Base-by-base conservation (phyloP, 2,797 vertebrate species). In the Cephalopachus bancanus region DNA sequence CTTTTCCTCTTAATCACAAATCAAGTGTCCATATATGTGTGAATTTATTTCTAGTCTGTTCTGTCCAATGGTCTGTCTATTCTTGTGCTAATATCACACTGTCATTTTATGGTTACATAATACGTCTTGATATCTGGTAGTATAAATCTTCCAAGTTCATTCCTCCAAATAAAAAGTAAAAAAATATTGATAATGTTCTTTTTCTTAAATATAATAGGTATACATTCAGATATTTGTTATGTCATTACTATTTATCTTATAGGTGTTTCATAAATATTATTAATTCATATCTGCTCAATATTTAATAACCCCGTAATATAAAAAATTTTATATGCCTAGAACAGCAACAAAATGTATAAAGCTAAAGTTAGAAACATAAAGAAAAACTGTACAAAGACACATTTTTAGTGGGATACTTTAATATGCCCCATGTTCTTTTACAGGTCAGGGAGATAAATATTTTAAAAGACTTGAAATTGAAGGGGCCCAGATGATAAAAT, bases 161-260 rank as follows among this genome's bases (percentile, higher is more conserved):
- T 75, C 49, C 78, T 72, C 80, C 76, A 92, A 88, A 95, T 92
- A 65, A 85, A 89, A 96, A 94, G 37, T 78, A 81, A 89, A 55
- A 83, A 93, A 83, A 87, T 69, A 19, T 84, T 69, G 26, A 84
- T 83, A 74, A 83, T 30, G 12, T 85, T 60, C 15, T 67, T 93
- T 92, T 90, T 76, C 60, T 87, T 88, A 87, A 85, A 91, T 60
- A 10, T 65, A 19, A 62, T 81, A 1, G 19, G 44, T 78, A n/a
- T 17, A 19, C 57, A 64, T 15, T 83, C 81, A 83, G 69, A 83
- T 83, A 64, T n/a, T 75, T 75, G 10, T 67, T 89, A n/a, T 69
- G 10, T 30, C 24, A 26, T 69, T 80, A 59, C 24, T 80, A 85
- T 72, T 86, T 84, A 75, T 62, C 7, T 84, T 60, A 51, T 72